Percentiles rank a stretch among this genome's conserved stretches.
Conservation (phyloP, 2,888 invertebrate species). For the Cantharis rufa region DNA sequence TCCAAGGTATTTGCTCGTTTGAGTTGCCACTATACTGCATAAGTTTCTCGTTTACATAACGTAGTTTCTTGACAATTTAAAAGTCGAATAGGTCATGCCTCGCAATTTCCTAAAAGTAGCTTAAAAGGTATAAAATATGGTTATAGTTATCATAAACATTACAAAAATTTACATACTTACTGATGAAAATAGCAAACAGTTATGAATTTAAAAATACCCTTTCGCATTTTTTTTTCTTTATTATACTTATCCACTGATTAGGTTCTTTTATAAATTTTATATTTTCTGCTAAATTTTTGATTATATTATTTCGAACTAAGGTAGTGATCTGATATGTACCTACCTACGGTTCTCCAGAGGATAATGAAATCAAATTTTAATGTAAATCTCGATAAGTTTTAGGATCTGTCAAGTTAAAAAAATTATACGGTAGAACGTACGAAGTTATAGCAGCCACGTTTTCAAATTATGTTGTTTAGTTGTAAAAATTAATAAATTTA, state of each 20-base stretch:
- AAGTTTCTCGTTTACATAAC: constrained; percentile 29
- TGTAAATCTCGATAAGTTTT: background rate
- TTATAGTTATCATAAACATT: background rate
- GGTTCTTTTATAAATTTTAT: no score
- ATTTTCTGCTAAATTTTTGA: no score
- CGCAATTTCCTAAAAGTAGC: background rate
- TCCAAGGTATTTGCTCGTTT: constrained; percentile 31
- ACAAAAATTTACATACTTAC: background rate
- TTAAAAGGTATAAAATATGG: background rate
- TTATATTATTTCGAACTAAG: background rate
- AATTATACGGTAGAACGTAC: background rate
- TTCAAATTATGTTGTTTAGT: background rate
- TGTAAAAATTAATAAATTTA: background rate
- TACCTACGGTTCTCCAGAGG: background rate
- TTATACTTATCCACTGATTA: background rate
- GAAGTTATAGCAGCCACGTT: background rate
- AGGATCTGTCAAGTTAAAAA: background rate
- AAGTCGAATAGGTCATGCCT: background rate
- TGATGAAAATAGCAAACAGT: background rate
- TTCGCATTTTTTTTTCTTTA: background rate
- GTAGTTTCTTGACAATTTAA: constrained; percentile 24
- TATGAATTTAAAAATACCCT: background rate
- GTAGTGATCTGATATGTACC: background rate
- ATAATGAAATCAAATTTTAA: background rate
- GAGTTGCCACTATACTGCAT: constrained; percentile 24